Percentiles rank a stretch among this genome's conserved stretches.
Conservation (phyloP, 2,888 invertebrate genomes). For the Leucophora obtusa region DNA sequence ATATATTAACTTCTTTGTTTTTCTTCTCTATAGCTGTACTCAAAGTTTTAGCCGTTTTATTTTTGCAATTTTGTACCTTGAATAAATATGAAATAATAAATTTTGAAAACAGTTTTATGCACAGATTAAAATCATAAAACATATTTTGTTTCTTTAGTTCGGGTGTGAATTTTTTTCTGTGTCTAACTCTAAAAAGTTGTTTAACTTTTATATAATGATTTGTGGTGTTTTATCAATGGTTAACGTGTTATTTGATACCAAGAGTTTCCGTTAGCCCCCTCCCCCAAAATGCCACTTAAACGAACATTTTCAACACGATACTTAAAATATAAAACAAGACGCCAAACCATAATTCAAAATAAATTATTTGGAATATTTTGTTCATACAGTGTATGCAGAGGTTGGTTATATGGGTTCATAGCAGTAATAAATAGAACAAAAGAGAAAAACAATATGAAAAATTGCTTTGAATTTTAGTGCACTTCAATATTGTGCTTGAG, state of each 20-base stretch:
- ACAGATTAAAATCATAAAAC: constrained; percentile 51
- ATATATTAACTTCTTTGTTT: not conserved
- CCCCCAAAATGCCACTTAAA: constrained; percentile 15
- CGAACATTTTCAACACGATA: constrained; percentile 47
- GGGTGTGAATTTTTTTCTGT: not conserved
- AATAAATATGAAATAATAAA: constrained; percentile 47
- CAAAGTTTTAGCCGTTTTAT: not conserved
- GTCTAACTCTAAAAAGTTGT: constrained; percentile 25
- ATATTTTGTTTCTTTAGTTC: constrained; percentile 35
- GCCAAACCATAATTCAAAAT: constrained; percentile 35
- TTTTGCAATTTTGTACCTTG: constrained; percentile 23
- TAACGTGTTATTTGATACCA: constrained; percentile 54
- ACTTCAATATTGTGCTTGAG: constrained; percentile 51
- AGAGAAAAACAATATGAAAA: constrained; percentile 29
- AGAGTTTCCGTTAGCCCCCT: constrained; percentile 18
- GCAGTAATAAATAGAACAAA: constrained; percentile 30
- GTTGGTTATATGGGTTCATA: not conserved
- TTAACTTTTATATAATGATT: constrained; percentile 48
- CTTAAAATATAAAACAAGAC: constrained; percentile 54
- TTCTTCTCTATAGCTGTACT: not conserved
- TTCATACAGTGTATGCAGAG: not conserved
- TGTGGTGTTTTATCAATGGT: constrained; percentile 54
- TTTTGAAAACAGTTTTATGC: constrained; percentile 36
- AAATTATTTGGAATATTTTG: constrained; percentile 7
- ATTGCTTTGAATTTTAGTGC: constrained; percentile 48